A percentile compares a stretch with the other conserved stretches of the same genome.
phyloP scores from a whole-genome alignment of 2,113 vertebrate species.

The Notarius lentiginosus region DNA sequence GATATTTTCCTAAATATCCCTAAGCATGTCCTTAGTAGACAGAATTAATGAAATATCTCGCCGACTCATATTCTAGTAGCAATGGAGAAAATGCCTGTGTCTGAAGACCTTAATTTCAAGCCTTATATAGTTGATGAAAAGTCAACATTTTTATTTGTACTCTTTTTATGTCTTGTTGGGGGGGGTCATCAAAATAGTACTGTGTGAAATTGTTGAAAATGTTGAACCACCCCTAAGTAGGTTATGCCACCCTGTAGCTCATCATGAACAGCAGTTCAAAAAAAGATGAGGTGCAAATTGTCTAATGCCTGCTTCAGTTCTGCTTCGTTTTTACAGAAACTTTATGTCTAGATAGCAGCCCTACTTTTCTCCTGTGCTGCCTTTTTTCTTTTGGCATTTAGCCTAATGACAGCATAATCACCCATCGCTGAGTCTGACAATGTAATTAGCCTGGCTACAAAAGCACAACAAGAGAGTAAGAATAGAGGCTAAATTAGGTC shows the following conservation, averaged over 20 bases:
- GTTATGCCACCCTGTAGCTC: neutral
- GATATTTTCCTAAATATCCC: too few relatives aligned
- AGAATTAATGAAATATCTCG: too few relatives aligned
- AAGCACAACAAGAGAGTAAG: neutral
- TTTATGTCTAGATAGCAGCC: neutral
- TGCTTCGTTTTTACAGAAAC: neutral
- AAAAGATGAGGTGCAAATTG: neutral
- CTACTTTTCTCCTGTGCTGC: neutral
- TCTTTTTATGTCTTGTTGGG: too few relatives aligned
- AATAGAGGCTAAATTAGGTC: constrained; percentile 1
- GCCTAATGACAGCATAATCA: constrained; percentile 26
- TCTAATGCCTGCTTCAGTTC: neutral
- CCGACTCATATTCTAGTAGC: too few relatives aligned
- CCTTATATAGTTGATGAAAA: too few relatives aligned
- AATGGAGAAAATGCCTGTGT: too few relatives aligned
- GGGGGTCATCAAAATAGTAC: too few relatives aligned
- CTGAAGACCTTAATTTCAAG: too few relatives aligned
- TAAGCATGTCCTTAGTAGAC: too few relatives aligned
- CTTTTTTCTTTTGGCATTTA: constrained; percentile 11
- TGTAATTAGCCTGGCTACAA: constrained; percentile 20
- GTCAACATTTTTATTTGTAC: too few relatives aligned
- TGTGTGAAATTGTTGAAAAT: too few relatives aligned
- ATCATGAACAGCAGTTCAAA: neutral
- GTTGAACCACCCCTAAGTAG: too few relatives aligned
- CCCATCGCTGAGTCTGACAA: neutral